phyloP scores from a whole-genome alignment of 2,888 invertebrate genomes.

The Plagiodera versicolora region DNA sequence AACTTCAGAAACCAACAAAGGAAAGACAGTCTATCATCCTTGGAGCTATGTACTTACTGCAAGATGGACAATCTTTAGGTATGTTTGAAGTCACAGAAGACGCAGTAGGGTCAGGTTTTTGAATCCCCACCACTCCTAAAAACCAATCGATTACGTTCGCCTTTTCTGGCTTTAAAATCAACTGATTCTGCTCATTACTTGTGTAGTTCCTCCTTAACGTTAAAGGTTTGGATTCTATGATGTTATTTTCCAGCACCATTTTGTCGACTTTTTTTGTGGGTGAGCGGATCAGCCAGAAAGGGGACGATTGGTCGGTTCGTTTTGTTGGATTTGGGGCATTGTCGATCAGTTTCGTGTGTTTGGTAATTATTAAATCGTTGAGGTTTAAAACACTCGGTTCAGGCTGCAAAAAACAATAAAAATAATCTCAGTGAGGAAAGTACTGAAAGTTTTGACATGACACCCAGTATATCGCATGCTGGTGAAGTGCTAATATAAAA shows the following conservation, averaged over 20 bases:
- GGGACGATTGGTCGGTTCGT: neutral
- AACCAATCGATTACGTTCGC: constrained; percentile 48
- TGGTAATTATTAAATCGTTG: neutral
- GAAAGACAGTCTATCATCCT: no score
- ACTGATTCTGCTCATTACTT: constrained; percentile 17
- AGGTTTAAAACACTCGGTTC: neutral
- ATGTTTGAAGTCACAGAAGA: constrained; percentile 14
- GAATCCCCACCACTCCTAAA: constrained; percentile 44
- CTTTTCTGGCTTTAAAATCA: constrained; percentile 15
- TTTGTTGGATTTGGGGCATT: neutral
- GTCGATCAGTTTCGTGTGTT: neutral
- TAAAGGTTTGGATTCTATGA: constrained; percentile 28
- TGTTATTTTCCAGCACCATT: constrained; percentile 26
- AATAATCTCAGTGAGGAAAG: no score
- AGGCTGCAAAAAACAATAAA: neutral
- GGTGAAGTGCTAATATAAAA: neutral
- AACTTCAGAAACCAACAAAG: no score
- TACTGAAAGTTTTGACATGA: no score
- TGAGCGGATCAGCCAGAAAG: constrained; percentile 4
- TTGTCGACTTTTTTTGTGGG: constrained; percentile 14
- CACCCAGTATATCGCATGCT: neutral
- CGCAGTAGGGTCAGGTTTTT: constrained; percentile 27
- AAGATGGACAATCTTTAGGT: constrained; percentile 38
- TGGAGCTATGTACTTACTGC: no score
- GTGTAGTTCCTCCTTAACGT: constrained; percentile 17